These are phyloP conservation scores for Brachionus sp. DNA, from an alignment of 1,140 invertebrate species.

Conservation along the genomic window DNA sequence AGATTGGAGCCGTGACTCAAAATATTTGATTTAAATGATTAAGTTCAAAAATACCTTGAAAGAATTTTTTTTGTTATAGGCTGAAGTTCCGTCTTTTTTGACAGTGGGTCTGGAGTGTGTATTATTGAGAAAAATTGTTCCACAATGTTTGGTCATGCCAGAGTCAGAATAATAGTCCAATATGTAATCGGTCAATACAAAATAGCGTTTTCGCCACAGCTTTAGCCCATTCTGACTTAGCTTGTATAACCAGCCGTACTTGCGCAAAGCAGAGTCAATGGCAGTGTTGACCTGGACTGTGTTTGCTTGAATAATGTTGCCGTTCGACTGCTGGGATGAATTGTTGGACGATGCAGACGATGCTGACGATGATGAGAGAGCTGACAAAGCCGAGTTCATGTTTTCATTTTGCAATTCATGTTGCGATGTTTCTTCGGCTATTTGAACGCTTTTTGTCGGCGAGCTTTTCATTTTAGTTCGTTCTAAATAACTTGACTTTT, in stretches of 20 bases:
- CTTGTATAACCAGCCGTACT: conserved; percentile 38
- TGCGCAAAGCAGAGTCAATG: conserved; percentile 39
- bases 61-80: conserved; percentile 16
- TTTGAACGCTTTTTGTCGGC: neutral
- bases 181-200: conserved; percentile 43
- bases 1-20: too few relatives aligned
- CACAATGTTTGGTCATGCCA: conserved; percentile 37
- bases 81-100: conserved; percentile 40
- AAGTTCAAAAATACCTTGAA: conserved; percentile 1
- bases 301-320: conserved; percentile 14
- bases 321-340: conserved; percentile 1
- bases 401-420: neutral
- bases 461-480: conserved; percentile 22
- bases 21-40: too few relatives aligned
- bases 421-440: neutral
- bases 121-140: conserved; percentile 43
- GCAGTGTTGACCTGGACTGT: neutral
- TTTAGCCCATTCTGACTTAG: conserved; percentile 38
- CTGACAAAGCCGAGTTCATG: neutral
- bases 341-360: conserved; percentile 5
- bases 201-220: conserved; percentile 37
- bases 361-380: neutral
- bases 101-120: conserved; percentile 34
- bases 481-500: neutral
- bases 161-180: conserved; percentile 42